These are phyloP conservation scores for Diorhabda carinulata DNA, from an alignment of 1,140 invertebrate genomes.

Conservation along the genomic window DNA sequence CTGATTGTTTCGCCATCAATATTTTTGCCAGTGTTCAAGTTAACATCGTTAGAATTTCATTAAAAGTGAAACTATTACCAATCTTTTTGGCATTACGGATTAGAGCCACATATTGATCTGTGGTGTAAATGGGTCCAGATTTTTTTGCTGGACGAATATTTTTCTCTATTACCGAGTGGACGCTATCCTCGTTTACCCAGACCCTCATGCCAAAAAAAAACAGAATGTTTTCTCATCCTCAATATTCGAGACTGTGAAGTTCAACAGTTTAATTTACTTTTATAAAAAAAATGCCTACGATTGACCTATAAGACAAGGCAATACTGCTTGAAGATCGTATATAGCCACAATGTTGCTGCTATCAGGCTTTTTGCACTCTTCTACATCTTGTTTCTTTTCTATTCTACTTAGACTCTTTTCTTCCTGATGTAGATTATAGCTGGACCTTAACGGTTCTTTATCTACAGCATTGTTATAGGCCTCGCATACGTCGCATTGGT, in stretches of 20 bases:
- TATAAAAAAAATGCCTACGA: slow-evolving; percentile 40
- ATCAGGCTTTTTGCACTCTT: slow-evolving; percentile 23
- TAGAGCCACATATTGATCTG: slow-evolving; percentile 35
- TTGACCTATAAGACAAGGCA: slow-evolving; percentile 35
- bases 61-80: slow-evolving; percentile 4
- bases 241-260: slow-evolving; percentile 45
- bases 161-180: slow-evolving; percentile 45
- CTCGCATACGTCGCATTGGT: slow-evolving; percentile 45
- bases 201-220: slow-evolving; percentile 49
- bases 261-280: slow-evolving; percentile 47
- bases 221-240: slow-evolving; percentile 36
- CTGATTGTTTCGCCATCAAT: slow-evolving; percentile 9
- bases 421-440: slow-evolving; percentile 32
- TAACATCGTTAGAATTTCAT: slow-evolving; percentile 14
- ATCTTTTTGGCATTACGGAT: slow-evolving; percentile 34
- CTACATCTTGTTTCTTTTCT: slow-evolving; percentile 34
- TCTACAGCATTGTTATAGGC: slow-evolving; percentile 37
- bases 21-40: slow-evolving; percentile 5
- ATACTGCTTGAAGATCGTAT: slow-evolving; percentile 38
- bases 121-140: slow-evolving; percentile 38
- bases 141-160: slow-evolving; percentile 34
- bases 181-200: slow-evolving; percentile 46
- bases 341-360: slow-evolving; percentile 19
- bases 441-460: slow-evolving; percentile 12
- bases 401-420: slow-evolving; percentile 31